phyloP scores from a whole-genome alignment of 1,140 invertebrate species.

The Drosophila persimilis region DNA sequence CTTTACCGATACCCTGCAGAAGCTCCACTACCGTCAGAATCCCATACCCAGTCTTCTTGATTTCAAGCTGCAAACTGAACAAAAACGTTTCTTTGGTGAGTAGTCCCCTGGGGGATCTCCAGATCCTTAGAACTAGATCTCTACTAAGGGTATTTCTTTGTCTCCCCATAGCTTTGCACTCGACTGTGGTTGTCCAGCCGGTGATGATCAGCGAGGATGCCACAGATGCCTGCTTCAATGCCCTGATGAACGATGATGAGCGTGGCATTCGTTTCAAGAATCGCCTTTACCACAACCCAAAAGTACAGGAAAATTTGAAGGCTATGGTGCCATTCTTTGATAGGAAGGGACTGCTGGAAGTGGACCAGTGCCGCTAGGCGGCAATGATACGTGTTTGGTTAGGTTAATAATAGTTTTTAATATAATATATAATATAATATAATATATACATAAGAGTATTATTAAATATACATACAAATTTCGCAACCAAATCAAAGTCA shows the following conservation, averaged over 20 bases:
- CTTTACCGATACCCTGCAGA: slow-evolving; percentile 57
- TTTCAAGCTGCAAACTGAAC: slow-evolving; percentile 63
- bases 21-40: slow-evolving; percentile 58
- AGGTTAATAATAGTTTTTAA: too few species aligned
- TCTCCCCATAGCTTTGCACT: slow-evolving; percentile 59
- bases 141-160: not conserved
- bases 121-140: too few species aligned
- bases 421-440: too few species aligned
- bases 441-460: too few species aligned
- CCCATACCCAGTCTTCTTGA: slow-evolving; percentile 64
- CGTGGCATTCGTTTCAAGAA: slow-evolving; percentile 69
- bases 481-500: too few species aligned
- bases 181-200: slow-evolving; percentile 68
- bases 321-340: slow-evolving; percentile 70
- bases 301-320: slow-evolving; percentile 63
- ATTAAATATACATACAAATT: too few species aligned
- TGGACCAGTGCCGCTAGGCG: slow-evolving; percentile 51
- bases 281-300: slow-evolving; percentile 61
- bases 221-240: slow-evolving; percentile 74
- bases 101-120: not conserved
- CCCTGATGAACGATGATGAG: slow-evolving; percentile 74
- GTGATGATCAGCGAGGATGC: slow-evolving; percentile 70
- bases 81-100: slow-evolving; percentile 75
- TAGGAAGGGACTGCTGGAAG: slow-evolving; percentile 69
- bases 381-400: too few species aligned